Conservation (phyloP, 2,797 vertebrate genomes). For the Sebastes cheni region DNA sequence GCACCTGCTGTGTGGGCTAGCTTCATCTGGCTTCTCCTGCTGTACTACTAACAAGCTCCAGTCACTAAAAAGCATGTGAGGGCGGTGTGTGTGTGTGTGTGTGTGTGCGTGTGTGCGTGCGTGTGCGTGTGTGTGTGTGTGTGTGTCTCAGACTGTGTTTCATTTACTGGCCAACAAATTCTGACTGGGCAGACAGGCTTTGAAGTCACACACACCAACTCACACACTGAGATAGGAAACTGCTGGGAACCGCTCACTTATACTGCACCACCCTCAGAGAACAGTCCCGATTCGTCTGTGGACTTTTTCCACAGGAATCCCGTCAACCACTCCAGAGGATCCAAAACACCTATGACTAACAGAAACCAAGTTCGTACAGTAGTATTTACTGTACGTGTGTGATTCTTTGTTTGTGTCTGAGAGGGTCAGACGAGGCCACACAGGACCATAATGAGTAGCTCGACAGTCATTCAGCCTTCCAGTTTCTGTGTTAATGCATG, state of each 20-base stretch:
- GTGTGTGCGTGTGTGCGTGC: not conserved
- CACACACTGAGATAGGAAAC: conserved; percentile 4
- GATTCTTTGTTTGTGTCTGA: conserved; percentile 1
- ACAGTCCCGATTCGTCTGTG: conserved; percentile 21
- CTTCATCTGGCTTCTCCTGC: conserved; percentile 56
- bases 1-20: conserved; percentile 62
- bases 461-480: conserved; percentile 26
- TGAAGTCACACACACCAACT: conserved; percentile 39
- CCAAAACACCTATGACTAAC: conserved; percentile 12
- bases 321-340: not conserved
- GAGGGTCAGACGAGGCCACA: conserved; percentile 18
- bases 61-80: conserved; percentile 36
- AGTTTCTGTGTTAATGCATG: conserved; percentile 15
- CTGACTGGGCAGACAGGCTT: conserved; percentile 51
- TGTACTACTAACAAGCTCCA: conserved; percentile 58
- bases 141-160: conserved; percentile 30
- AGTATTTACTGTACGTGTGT: not conserved
- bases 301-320: conserved; percentile 46
- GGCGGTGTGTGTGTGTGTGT: not conserved
- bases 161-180: conserved; percentile 47
- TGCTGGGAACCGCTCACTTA: conserved; percentile 35
- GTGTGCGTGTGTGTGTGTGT: conserved; percentile 2
- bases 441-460: conserved; percentile 3
- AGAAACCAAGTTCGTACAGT: not conserved
- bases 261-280: conserved; percentile 27